These are phyloP conservation scores for Acronicta aceris DNA, from an alignment of 2,888 invertebrate genomes.

Conservation along the genomic window DNA sequence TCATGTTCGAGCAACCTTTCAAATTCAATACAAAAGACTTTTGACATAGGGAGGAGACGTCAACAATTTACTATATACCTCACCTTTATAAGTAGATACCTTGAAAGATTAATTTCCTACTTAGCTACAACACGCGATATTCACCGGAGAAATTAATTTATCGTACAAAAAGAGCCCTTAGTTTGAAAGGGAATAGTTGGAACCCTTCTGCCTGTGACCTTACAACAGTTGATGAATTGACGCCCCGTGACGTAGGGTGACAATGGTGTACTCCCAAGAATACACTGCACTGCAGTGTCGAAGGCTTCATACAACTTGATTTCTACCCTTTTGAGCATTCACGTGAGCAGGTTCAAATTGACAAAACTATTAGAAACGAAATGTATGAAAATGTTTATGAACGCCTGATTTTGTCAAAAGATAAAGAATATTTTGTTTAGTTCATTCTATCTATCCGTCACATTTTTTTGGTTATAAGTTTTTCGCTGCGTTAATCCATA, in stretches of 20 bases:
- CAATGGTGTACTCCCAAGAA: constrained; percentile 24
- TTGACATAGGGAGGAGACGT: constrained; percentile 4
- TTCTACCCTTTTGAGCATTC: too few relatives aligned
- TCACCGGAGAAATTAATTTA: constrained; percentile 78
- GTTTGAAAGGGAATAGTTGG: constrained; percentile 75
- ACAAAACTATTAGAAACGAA: too few relatives aligned
- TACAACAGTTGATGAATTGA: constrained; percentile 80
- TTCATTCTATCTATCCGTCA: too few relatives aligned
- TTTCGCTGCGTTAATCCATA: too few relatives aligned
- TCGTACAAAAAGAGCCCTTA: constrained; percentile 76
- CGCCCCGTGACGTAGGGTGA: constrained; percentile 62
- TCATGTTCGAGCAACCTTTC: not conserved
- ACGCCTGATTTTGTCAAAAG: too few relatives aligned
- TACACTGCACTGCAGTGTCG: not conserved
- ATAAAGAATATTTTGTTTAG: too few relatives aligned
- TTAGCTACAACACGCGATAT: constrained; percentile 59
- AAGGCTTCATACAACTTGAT: too few relatives aligned
- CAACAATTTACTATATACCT: constrained; percentile 33
- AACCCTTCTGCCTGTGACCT: constrained; percentile 69
- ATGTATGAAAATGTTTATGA: too few relatives aligned
- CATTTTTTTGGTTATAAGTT: too few relatives aligned
- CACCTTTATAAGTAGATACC: constrained; percentile 32
- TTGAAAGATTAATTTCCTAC: constrained; percentile 57
- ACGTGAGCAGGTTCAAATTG: too few relatives aligned
- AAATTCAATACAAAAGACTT: constrained; percentile 9